Conservation (phyloP, 2,888 invertebrate genomes). For the Neoitamus cyanurus region DNA sequence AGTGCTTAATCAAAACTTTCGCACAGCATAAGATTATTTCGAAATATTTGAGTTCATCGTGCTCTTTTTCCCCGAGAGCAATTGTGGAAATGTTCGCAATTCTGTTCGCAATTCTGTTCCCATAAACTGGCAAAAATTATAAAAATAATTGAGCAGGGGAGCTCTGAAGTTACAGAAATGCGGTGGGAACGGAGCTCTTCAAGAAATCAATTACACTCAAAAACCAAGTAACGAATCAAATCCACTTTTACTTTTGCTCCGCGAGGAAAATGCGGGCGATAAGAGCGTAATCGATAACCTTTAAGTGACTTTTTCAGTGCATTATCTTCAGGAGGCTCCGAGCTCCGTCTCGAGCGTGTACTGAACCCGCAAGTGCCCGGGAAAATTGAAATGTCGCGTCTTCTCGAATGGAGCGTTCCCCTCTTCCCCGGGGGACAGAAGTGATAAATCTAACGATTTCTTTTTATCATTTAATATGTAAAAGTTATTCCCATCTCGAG, state of each 20-base stretch:
- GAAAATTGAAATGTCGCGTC: background rate
- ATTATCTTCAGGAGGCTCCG: background rate
- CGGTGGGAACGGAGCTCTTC: background rate
- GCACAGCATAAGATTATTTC: background rate
- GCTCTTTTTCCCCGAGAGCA: background rate
- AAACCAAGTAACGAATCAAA: background rate
- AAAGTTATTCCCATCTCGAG: background rate
- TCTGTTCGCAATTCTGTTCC: background rate
- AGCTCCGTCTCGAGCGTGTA: background rate
- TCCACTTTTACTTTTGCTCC: slow-evolving; percentile 23
- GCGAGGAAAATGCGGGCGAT: background rate
- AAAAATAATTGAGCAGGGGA: background rate
- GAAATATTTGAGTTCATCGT: background rate
- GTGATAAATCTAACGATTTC: background rate
- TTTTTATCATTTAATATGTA: background rate
- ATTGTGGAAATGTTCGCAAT: background rate
- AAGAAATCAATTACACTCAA: background rate
- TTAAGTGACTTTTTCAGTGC: slow-evolving; percentile 8
- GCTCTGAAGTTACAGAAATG: background rate
- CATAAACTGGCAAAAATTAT: background rate
- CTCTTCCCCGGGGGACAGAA: background rate
- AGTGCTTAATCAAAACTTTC: background rate
- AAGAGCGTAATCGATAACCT: slow-evolving; percentile 10
- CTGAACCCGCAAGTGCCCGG: background rate
- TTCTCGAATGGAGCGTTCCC: background rate